phyloP scores from a whole-genome alignment of 2,797 vertebrate genomes.

The Spinus olivaceus region DNA sequence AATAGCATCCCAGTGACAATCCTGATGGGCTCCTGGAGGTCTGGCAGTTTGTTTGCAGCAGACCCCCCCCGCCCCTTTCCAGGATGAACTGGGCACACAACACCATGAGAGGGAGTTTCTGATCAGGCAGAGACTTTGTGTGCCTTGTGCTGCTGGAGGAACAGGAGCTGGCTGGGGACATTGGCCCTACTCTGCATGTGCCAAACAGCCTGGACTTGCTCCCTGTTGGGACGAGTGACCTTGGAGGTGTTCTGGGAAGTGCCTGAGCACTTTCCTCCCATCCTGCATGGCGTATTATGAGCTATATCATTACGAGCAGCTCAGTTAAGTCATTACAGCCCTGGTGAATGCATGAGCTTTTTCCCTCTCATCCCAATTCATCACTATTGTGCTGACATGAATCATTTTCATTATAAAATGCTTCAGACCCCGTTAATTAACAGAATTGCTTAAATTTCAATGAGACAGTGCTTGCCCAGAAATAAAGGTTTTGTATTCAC shows the following conservation, averaged over 20 bases:
- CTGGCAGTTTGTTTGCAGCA: background rate
- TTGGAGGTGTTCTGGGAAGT: conserved; percentile 51
- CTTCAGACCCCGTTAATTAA: conserved; percentile 62
- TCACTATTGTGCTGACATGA: conserved; percentile 59
- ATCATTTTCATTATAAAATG: conserved; percentile 62
- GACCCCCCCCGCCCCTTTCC: background rate
- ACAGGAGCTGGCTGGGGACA: background rate
- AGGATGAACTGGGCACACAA: background rate
- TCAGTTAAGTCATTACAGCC: conserved; percentile 55
- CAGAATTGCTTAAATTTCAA: conserved; percentile 53
- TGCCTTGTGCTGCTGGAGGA: background rate
- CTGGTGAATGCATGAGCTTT: conserved; percentile 61
- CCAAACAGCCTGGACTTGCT: background rate
- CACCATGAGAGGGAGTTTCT: background rate
- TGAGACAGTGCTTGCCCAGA: conserved; percentile 34
- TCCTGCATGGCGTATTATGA: background rate
- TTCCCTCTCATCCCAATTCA: conserved; percentile 70
- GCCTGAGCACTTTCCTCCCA: background rate
- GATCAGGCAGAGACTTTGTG: background rate
- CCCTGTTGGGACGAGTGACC: background rate
- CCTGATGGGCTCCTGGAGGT: background rate
- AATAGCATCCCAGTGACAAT: background rate
- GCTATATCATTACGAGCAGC: conserved; percentile 22
- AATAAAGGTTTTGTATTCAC: background rate
- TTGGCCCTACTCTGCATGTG: background rate